Percentiles rank a stretch among this genome's conserved stretches.
Conservation (phyloP, 92 coral and sea anemone genomes). For the Phenganax marumi region DNA sequence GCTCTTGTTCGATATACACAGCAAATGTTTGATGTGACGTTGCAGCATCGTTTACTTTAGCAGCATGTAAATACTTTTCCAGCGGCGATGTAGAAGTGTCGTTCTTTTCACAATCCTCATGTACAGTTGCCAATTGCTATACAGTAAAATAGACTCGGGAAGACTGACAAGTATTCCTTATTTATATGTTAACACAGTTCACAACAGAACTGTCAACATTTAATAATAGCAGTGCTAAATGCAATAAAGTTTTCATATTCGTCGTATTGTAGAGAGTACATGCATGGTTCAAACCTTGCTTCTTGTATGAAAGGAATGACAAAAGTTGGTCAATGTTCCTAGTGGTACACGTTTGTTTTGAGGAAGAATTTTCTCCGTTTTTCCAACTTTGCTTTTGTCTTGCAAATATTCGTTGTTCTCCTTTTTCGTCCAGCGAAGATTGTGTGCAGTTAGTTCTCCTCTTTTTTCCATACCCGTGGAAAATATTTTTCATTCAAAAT, state of each 20-base stretch:
- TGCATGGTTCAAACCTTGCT: conserved; percentile 17
- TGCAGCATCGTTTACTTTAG: conserved; percentile 65
- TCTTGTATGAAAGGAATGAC: conserved; percentile 2
- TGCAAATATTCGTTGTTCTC: conserved; percentile 7
- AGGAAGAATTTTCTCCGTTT: background rate
- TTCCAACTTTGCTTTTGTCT: background rate
- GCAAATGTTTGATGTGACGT: conserved; percentile 62
- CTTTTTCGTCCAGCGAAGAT: conserved; percentile 35
- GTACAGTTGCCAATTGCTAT: conserved; percentile 1
- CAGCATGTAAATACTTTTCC: conserved; percentile 50
- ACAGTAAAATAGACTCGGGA: background rate
- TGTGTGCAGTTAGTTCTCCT: background rate
- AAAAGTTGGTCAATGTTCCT: conserved; percentile 26
- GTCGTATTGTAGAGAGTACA: background rate
- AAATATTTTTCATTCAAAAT: background rate
- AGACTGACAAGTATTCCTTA: background rate
- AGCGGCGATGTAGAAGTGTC: conserved; percentile 64
- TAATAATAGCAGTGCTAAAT: background rate
- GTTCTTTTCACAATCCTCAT: conserved; percentile 38
- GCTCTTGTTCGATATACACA: conserved; percentile 74
- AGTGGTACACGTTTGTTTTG: conserved; percentile 18
- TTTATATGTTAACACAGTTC: background rate
- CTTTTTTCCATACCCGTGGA: conserved; percentile 22
- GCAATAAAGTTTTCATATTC: background rate
- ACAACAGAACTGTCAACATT: conserved; percentile 4